Percentiles rank a stretch among this genome's conserved stretches.
Evolutionary conservation across 2,888 invertebrate species (phyloP).

Genomic region (Drosophila mercatorum): DNA sequence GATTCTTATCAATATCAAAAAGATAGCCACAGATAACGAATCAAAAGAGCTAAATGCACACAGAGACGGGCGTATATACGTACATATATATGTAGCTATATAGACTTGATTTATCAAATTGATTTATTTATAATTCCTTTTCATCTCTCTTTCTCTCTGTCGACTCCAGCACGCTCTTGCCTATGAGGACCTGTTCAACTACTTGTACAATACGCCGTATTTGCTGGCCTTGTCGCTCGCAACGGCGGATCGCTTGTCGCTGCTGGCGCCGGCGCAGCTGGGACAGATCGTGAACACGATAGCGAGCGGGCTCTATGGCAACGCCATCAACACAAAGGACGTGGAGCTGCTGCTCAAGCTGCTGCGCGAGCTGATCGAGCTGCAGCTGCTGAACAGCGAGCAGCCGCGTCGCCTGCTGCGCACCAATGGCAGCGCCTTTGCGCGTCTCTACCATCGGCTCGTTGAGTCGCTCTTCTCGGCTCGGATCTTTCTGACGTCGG

Average conservation of each 20-base stretch:
- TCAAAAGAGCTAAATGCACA: not conserved
- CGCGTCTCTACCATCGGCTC: conserved; percentile 93
- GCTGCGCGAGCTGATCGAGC: conserved; percentile 88
- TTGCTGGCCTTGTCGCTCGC: conserved; percentile 89
- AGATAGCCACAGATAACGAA: not conserved
- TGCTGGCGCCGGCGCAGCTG: conserved; percentile 80
- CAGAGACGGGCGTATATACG: not conserved
- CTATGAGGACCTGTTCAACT: conserved; percentile 89
- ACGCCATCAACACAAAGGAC: conserved; percentile 91
- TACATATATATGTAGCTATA: not conserved
- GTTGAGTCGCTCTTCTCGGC: conserved; percentile 96
- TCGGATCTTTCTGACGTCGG: conserved; percentile 96
- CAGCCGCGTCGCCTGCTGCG: conserved; percentile 91
- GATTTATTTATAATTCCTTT: conserved; percentile 1
- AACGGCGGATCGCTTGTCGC: conserved; percentile 87
- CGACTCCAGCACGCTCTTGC: conserved; percentile 86
- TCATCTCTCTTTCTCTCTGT: conserved; percentile 3
- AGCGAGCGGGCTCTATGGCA: conserved; percentile 89
- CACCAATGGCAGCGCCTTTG: conserved; percentile 94
- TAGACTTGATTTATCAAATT: not conserved
- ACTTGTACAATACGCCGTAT: conserved; percentile 89
- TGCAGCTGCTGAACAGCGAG: conserved; percentile 89
- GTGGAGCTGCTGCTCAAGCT: conserved; percentile 88
- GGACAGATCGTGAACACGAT: conserved; percentile 83
- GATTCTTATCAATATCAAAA: not conserved